Evolutionary conservation across 2,888 invertebrate species (phyloP), one percentile per base, ranked within the genome.

Genomic region (Diogma glabrata): DNA sequence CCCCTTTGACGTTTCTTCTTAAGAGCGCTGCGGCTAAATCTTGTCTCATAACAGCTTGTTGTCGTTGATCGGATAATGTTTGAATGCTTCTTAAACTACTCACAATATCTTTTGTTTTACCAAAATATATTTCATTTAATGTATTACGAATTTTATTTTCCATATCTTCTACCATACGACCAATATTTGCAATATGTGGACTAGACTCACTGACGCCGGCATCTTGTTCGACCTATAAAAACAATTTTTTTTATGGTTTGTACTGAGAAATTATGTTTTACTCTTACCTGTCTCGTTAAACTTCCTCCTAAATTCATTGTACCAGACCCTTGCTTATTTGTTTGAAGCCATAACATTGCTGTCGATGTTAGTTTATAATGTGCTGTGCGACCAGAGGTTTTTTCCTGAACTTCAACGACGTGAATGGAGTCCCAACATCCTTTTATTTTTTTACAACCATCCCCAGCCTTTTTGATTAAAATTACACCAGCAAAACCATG

Each of bases 351-450:
- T 53, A 99, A 73, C 97, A 99, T 99, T 0, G 93, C 95, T 0
- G 99, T 99, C 0, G 96, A 97, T 40, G 97, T 99, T 63, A 99
- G 78, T 75, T 99, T 99, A 69, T 99, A 99, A 69, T 96, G 95
- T 20, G 96, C 96, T 60, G 84, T 88, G 51, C 93, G 79, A 0
- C 95, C 95, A 20, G 87, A 87, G 47, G 91, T 85, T 71, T 96
- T 96, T 68, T 96, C 95, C 66, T 92, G 91, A 2, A 99, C 96
- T 73, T 99, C 99, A 14, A 99, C 92, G 0, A 99, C 99, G 66
- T 99, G 99, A 64, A 99, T 95, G 2, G 97, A 97, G 69, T 99
- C 99, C 99, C 99, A 99, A 71, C 97, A 97, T 2, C 99, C 99
- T 69, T 95, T 95, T 61, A 97, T 97, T 73, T 93, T 95, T 72